These are phyloP conservation scores for Drosophila atroscutellata DNA, from an alignment of 2,888 invertebrate genomes.

Conservation along the genomic window DNA sequence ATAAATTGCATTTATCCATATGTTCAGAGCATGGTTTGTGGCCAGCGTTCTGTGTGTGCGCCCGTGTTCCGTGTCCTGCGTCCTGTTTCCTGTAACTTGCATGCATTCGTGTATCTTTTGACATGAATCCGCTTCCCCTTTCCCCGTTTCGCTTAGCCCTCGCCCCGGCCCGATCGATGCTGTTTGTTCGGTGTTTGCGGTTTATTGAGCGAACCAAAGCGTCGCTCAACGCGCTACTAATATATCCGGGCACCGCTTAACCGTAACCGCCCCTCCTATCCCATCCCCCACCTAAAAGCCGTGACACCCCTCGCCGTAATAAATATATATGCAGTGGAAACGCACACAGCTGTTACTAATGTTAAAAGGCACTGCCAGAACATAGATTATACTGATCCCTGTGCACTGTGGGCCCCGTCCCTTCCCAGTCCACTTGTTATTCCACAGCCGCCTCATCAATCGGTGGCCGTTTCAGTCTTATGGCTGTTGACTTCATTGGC, in stretches of 20 bases:
- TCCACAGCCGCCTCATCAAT: constrained; percentile 61
- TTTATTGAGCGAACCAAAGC: constrained; percentile 63
- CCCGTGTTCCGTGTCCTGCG: constrained; percentile 26
- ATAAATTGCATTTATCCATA: constrained; percentile 69
- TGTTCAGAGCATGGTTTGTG: constrained; percentile 48
- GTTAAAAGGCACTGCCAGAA: constrained; percentile 60
- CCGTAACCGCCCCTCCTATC: constrained; percentile 46
- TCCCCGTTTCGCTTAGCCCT: background rate
- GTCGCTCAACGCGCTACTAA: constrained; percentile 66
- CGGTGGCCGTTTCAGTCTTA: constrained; percentile 68
- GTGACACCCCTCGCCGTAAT: constrained; percentile 43
- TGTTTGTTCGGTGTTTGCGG: constrained; percentile 58
- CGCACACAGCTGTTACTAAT: constrained; percentile 75
- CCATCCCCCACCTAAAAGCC: constrained; percentile 4
- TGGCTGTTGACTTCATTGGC: constrained; percentile 79
- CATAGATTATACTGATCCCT: constrained; percentile 53
- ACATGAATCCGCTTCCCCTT: constrained; percentile 14
- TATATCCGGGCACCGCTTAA: constrained; percentile 71
- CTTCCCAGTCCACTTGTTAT: background rate
- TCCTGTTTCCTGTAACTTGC: constrained; percentile 43
- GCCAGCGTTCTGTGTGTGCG: constrained; percentile 14
- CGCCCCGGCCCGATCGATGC: background rate
- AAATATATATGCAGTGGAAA: constrained; percentile 78
- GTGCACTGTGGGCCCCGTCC: background rate
- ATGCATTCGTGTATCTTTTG: constrained; percentile 53